These are phyloP conservation scores for Stegana nigrithorax DNA, from an alignment of 2,888 invertebrate genomes.

Conservation along the genomic window DNA sequence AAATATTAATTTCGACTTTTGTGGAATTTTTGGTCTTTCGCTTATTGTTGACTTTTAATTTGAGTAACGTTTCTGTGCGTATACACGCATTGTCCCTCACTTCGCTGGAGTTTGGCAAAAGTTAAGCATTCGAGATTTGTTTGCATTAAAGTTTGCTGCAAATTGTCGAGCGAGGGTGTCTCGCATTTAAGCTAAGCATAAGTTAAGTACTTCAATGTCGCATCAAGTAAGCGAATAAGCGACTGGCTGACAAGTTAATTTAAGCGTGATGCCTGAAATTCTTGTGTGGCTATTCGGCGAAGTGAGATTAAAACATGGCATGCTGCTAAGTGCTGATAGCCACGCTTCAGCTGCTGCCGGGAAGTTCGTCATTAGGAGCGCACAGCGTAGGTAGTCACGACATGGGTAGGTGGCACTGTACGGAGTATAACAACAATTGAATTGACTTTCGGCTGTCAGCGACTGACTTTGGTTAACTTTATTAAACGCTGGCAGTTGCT, in stretches of 20 bases:
- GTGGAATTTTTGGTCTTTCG: slow-evolving; percentile 14
- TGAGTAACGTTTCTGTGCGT: no score
- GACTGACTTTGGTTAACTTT: no score
- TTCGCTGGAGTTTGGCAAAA: not conserved
- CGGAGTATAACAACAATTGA: no score
- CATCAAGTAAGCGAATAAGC: not conserved
- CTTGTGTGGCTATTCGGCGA: not conserved
- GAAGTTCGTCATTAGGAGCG: no score
- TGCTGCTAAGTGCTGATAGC: slow-evolving; percentile 14
- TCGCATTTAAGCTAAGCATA: not conserved
- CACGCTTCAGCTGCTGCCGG: no score
- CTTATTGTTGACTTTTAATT: slow-evolving; percentile 55
- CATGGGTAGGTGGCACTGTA: no score
- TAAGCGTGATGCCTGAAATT: not conserved
- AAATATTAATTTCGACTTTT: slow-evolving; percentile 10
- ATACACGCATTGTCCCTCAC: not conserved
- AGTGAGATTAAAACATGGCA: slow-evolving; percentile 10
- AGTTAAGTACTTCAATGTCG: not conserved
- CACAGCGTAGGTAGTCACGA: no score
- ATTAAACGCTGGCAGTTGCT: no score
- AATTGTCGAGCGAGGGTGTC: not conserved
- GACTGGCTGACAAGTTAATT: not conserved
- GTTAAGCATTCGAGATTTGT: not conserved
- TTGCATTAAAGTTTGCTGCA: no score
- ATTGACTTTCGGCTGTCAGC: no score